A percentile compares a stretch with the other conserved stretches of the same genome.
These are phyloP conservation scores for Lontra canadensis DNA, from an alignment of 2,113 vertebrate species.

Conservation along the genomic window DNA sequence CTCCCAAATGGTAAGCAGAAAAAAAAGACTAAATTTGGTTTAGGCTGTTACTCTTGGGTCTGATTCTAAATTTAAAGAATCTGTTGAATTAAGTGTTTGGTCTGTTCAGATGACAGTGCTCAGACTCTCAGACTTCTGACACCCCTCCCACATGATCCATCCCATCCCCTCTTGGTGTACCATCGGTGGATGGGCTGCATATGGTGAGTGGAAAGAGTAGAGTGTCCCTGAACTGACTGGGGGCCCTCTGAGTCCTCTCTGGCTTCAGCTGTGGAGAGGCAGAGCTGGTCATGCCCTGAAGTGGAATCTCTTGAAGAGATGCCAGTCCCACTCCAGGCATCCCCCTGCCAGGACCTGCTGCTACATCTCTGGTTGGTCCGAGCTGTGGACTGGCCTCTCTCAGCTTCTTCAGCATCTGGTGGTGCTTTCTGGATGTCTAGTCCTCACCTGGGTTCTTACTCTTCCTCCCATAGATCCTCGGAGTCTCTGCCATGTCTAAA, in stretches of 20 bases:
- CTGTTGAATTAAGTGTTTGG: not conserved
- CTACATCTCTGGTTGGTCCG: not conserved
- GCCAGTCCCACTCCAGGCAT: not conserved
- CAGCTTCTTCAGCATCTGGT: not conserved
- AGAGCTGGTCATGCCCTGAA: not conserved
- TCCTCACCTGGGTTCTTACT: not conserved
- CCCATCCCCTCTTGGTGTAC: fast-evolving
- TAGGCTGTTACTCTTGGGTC: not conserved
- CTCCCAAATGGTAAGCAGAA: not conserved
- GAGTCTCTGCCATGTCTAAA: not conserved
- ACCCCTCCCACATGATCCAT: not conserved
- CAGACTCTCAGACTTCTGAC: not conserved
- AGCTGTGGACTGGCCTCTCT: not conserved
- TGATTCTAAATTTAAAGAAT: not conserved
- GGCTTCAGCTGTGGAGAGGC: not conserved
- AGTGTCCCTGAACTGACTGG: not conserved
- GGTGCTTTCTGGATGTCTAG: not conserved
- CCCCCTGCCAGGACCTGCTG: not conserved
- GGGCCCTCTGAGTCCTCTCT: not conserved
- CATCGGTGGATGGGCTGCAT: no score
- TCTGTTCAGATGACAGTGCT: not conserved
- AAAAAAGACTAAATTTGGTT: conserved; percentile 37
- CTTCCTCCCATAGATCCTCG: not conserved
- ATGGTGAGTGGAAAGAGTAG: not conserved
- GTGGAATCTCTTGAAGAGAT: not conserved